Evolutionary conservation across 2,888 invertebrate species (phyloP), one percentile per base, ranked within the genome.

Genomic region (Cephus rjabovi): DNA sequence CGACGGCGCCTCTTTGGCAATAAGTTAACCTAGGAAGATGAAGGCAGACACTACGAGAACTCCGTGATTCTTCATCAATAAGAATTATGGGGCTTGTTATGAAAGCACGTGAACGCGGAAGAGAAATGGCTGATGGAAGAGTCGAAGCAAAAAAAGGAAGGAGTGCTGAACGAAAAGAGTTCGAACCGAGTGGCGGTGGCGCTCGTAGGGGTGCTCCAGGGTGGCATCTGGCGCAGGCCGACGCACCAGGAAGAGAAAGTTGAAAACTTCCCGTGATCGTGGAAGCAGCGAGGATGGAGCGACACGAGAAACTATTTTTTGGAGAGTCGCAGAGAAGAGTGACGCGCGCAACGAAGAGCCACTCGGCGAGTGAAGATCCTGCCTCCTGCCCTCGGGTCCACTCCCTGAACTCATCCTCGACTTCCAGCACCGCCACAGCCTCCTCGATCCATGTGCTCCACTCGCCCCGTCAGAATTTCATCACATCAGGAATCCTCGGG

Each of bases 1-100:
- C 40, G 15, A 40, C 6, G 40, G 75, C 71, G 76, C 75, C 71
- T 78, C 81, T 75, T 81, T 75, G 81, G 82, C 83, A 80, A 87
- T 86, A 87, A 86, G 83, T 88, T 86, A 86, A 85, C 83, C 81
- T 81, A 79, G 78, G 82, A 83, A 87, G 84, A 81, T 78, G 80
- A 74, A 75, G 75, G 80, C 40, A 79, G 80, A 75, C 79, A 80
- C 75, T 75, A 76, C 70, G 73, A 6, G 40, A 40, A 15, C 1
- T 15, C 15, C 35, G 71, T 74, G 73, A 71, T 78, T 77, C 75
- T 69, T 35, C 82, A 79, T 80, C 82, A 86, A 87, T 86, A 86
- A 87, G 83, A 85, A 86, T 85, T 83, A 83, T 84, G 82, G 81
- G 79, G 76, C 78, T 76, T 79, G 79, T 69, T 75, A 73, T 37